Percentiles rank a stretch among this genome's conserved stretches.
These are phyloP conservation scores for Pyrocoelia pectoralis DNA, from an alignment of 2,888 invertebrate genomes.

Conservation along the genomic window DNA sequence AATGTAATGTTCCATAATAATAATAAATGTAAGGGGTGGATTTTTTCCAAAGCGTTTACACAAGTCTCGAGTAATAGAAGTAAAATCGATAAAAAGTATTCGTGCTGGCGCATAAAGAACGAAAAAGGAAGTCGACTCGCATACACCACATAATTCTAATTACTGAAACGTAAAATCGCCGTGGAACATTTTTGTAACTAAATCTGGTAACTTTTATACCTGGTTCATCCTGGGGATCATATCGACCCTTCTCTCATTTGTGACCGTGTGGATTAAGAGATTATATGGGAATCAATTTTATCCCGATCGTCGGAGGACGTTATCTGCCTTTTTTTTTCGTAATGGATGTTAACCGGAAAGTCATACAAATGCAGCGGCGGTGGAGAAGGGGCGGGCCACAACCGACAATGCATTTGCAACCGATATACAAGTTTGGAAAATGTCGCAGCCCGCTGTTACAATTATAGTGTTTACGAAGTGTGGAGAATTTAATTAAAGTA, in stretches of 20 bases:
- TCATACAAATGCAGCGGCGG: background rate
- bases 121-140: background rate
- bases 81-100: background rate
- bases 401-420: slow-evolving; percentile 7
- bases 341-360: slow-evolving; percentile 5
- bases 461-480: slow-evolving; percentile 49
- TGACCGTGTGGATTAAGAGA: slow-evolving; percentile 12
- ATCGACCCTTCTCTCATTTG: slow-evolving; percentile 10
- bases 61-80: background rate
- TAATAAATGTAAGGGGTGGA: background rate
- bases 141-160: slow-evolving; percentile 2
- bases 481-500: slow-evolving; percentile 52
- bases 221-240: slow-evolving; percentile 7
- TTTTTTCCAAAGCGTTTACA: background rate
- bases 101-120: slow-evolving; percentile 1
- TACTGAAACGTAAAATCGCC: background rate
- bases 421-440: slow-evolving; percentile 22
- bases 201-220: slow-evolving; percentile 12
- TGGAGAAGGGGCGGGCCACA: background rate
- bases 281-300: slow-evolving; percentile 10
- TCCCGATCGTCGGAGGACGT: background rate
- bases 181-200: slow-evolving; percentile 8
- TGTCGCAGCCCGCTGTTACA: slow-evolving; percentile 45
- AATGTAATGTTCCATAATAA: background rate
- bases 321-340: slow-evolving; percentile 4